These are phyloP conservation scores for Pachypeltis micranthus DNA, from an alignment of 1,140 invertebrate genomes.

Conservation along the genomic window DNA sequence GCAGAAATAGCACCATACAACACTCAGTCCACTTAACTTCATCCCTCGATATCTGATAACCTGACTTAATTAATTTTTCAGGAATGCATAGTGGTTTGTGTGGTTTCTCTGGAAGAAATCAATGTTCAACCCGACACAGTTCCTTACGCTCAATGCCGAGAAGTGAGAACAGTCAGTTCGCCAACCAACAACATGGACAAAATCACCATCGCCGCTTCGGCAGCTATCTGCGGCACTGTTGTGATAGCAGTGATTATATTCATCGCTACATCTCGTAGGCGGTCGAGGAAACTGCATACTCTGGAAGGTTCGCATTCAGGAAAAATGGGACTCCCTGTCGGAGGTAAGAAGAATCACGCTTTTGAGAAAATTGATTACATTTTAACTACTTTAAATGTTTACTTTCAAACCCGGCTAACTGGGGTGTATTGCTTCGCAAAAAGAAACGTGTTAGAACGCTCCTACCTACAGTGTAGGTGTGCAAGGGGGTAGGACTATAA, in stretches of 20 bases:
- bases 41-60: too few relatives aligned
- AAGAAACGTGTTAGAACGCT: too few relatives aligned
- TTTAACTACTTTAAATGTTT: too few relatives aligned
- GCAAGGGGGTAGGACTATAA: too few relatives aligned
- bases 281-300: slow-evolving; percentile 55
- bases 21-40: too few relatives aligned
- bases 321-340: slow-evolving; percentile 50
- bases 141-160: slow-evolving; percentile 73
- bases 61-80: slow-evolving; percentile 36
- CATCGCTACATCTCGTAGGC: slow-evolving; percentile 59
- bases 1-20: too few relatives aligned
- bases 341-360: slow-evolving; percentile 34
- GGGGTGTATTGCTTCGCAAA: too few relatives aligned
- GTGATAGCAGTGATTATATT: slow-evolving; percentile 78
- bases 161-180: slow-evolving; percentile 66
- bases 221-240: slow-evolving; percentile 85
- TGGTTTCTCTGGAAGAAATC: slow-evolving; percentile 75
- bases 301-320: slow-evolving; percentile 47
- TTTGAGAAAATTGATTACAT: too few relatives aligned
- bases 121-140: slow-evolving; percentile 74
- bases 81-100: slow-evolving; percentile 86
- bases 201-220: slow-evolving; percentile 83
- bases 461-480: too few relatives aligned
- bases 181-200: slow-evolving; percentile 82
- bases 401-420: too few relatives aligned